Base-by-base conservation (phyloP, 2,797 vertebrate species). In the Danio albolineatus region DNA sequence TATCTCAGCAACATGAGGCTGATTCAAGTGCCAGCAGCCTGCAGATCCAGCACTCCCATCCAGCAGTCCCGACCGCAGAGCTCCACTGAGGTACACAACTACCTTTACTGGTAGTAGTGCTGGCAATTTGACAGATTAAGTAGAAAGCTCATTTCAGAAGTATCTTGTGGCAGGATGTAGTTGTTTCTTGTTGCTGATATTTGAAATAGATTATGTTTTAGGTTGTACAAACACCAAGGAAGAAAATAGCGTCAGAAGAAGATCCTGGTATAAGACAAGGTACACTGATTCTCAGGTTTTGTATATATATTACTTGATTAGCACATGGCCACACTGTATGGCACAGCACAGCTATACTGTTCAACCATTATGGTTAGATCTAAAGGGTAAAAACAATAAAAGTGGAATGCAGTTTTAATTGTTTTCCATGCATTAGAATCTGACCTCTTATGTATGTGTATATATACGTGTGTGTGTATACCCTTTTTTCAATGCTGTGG, bases 1-100 rank as follows among this genome's bases (percentile, higher is more conserved):
- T 99, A 97, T 82, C 76, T 95, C 69, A 85, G 92, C 86, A 95
- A 86, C 69, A 88, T 94, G 66, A 87, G 71, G 69, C 86, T 98
- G 67, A 88, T 96, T 85, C 77, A 83, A 0, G 81, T 99, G 2
- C 93, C 96, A 7, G 10, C 85, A 4, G 84, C 89, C 39, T 44
- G 73, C 57, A 79, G 2, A 54, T 8, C 59, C 43, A 86, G 73
- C 56, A 79, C 2, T 51, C 9, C 59, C 43, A 86, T 90, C 7
- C 13, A 36, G 28, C 79, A 71, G n/a, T 28, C 38, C 44, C 73
- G 44, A 77, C 76, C 81, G 53, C 73, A 78, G 10, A 75, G 48
- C 21, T 59, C 69, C 21, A 19, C 43, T 10, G 84, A 93, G 90
- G 92, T 93, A 83, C 36, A 76, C 9, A n/a, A 0, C 43, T 39